Base-by-base conservation (phyloP, 1,140 invertebrate species). In the Pararge aegeria region DNA sequence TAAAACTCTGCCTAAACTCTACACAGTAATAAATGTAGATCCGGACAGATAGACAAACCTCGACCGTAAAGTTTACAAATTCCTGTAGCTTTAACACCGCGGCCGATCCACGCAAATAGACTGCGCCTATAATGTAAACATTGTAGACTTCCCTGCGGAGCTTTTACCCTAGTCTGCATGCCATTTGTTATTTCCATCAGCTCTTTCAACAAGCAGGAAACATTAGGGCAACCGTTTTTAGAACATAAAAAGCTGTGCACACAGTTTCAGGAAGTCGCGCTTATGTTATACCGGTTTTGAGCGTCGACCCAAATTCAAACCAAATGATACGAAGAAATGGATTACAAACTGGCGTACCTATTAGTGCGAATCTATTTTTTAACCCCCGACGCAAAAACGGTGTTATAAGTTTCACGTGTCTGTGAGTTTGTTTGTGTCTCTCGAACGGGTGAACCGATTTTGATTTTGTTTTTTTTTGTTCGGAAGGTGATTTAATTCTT, bases 191-290 rank as follows among this genome's bases (percentile, higher is more conserved):
- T 44, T 37, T 57, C 59, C 68, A 55, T 61, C 51, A 60, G 44
- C 53, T 65, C 61, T 67, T 71, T 60, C 61, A 62, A 50, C 60
- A 48, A 38, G 12, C 66, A 64, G 68, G 66, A 75, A 71, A 65
- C 57, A 53, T 29, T 30, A 55, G 46, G 21, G 30, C 18, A 21
- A 29, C 50, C 53, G 50, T 53, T 53, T 60, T 60, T 60, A 60
- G 57, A 52, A 21, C 12, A 13, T 12, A 48, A 40, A 48, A 48
- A 46, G 40, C 51, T 42, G 40, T 24, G 18, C 37, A 52, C 16
- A 34, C 44, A 50, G 10, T 30, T 46, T 30, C 40, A 53, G 51
- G 18, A 46, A 55, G 24, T 19, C 37, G 21, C 37, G 50, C 18
- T n/a, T 6, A 34, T 20, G 20, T 42, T 18, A 16, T 42, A 6